phyloP scores from a whole-genome alignment of 2,797 vertebrate genomes.

The Leuciscus waleckii region DNA sequence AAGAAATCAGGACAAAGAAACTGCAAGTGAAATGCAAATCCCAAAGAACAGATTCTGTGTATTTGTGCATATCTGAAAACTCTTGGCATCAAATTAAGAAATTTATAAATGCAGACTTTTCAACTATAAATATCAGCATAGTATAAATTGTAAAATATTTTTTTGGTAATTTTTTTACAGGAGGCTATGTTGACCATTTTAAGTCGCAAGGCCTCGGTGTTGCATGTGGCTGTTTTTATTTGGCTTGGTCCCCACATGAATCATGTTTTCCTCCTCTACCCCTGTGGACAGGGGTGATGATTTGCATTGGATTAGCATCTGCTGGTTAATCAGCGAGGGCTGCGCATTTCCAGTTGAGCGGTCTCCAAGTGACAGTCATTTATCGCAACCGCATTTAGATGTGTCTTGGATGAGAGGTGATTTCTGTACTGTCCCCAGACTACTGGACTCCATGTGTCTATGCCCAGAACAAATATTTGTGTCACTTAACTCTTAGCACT shows the following conservation, averaged over 20 bases:
- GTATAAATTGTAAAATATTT: too few species aligned
- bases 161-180: neutral
- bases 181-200: constrained; percentile 1
- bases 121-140: neutral
- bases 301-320: constrained; percentile 49
- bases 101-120: neutral
- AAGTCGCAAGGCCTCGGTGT: neutral
- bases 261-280: constrained; percentile 3
- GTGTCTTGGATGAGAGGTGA: constrained; percentile 22
- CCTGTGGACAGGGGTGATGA: constrained; percentile 31
- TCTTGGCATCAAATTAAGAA: neutral
- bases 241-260: constrained; percentile 3
- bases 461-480: constrained; percentile 40
- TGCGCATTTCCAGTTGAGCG: constrained; percentile 15
- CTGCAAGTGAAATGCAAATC: neutral
- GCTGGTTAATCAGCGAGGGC: constrained; percentile 27
- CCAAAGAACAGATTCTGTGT: neutral
- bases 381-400: constrained; percentile 31
- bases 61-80: neutral
- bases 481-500: constrained; percentile 17
- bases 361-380: constrained; percentile 32
- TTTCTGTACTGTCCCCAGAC: constrained; percentile 33
- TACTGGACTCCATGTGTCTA: constrained; percentile 13
- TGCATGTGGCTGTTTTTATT: neutral
- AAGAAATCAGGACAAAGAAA: constrained; percentile 7